These are phyloP conservation scores for Alethe castanea DNA, from an alignment of 2,113 vertebrate genomes.

Conservation along the genomic window DNA sequence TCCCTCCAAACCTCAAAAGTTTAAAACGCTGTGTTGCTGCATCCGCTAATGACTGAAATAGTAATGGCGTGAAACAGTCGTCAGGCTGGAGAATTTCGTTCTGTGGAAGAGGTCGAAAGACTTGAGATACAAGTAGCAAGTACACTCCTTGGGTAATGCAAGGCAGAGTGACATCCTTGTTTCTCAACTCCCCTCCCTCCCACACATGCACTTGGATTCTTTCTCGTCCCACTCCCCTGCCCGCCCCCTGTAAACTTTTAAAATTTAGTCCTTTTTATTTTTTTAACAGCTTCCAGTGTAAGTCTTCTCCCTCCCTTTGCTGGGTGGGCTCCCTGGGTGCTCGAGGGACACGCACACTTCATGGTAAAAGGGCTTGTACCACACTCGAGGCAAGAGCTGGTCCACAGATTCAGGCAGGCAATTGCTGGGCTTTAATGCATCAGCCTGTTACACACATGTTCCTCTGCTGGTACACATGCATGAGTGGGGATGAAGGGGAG, in stretches of 20 bases:
- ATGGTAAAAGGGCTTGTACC: background rate
- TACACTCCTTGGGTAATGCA: background rate
- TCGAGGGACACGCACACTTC: background rate
- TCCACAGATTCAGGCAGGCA: background rate
- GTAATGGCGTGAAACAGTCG: background rate
- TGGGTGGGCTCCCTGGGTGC: background rate
- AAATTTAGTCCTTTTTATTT: background rate
- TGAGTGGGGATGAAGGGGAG: background rate
- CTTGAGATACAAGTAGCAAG: background rate
- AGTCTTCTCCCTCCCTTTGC: background rate
- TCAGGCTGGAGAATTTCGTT: background rate
- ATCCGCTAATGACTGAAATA: background rate
- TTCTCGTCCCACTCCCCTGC: background rate
- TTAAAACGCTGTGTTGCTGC: background rate
- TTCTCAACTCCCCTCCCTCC: background rate
- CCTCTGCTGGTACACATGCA: background rate
- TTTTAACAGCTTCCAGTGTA: background rate
- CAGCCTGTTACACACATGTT: background rate
- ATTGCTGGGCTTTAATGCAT: background rate
- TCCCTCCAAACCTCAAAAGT: background rate
- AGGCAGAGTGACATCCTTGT: background rate
- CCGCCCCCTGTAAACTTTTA: background rate
- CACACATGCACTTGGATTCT: background rate
- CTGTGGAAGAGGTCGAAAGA: background rate
- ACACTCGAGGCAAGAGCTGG: background rate